phyloP scores from a whole-genome alignment of 2,113 vertebrate species.

The Melanerpes aurifrons region DNA sequence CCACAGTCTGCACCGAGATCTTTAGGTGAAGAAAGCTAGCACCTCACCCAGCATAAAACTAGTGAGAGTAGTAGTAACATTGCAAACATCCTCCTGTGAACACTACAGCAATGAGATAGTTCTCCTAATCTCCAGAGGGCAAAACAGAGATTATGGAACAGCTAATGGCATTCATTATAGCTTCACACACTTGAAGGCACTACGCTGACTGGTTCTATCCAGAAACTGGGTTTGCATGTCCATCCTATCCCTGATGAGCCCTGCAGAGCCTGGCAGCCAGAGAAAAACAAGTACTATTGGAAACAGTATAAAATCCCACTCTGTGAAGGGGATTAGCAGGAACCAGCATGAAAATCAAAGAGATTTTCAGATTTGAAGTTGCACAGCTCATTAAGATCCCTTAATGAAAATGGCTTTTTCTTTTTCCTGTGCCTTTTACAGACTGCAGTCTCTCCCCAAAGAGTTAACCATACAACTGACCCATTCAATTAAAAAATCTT shows the following conservation, averaged over 20 bases:
- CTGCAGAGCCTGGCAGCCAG: background rate
- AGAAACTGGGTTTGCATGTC: background rate
- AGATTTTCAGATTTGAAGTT: background rate
- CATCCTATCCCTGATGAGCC: background rate
- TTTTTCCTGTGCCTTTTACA: background rate
- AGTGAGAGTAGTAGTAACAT: background rate
- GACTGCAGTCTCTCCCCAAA: background rate
- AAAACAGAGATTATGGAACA: background rate
- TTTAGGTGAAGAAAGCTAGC: background rate
- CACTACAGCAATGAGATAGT: background rate
- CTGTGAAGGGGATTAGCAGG: background rate
- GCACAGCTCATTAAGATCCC: constrained; percentile 18
- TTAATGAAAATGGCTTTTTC: background rate
- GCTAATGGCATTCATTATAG: background rate
- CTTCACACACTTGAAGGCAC: background rate
- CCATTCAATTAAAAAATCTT: constrained; percentile 43
- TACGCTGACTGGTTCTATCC: background rate
- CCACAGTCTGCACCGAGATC: background rate
- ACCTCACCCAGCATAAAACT: background rate
- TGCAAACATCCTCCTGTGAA: background rate
- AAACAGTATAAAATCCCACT: background rate
- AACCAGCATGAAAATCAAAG: background rate
- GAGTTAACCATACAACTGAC: constrained; percentile 19
- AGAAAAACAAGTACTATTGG: background rate
- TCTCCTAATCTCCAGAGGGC: background rate